Conservation (phyloP, 2,113 vertebrate species). For the Gobio gobio region DNA sequence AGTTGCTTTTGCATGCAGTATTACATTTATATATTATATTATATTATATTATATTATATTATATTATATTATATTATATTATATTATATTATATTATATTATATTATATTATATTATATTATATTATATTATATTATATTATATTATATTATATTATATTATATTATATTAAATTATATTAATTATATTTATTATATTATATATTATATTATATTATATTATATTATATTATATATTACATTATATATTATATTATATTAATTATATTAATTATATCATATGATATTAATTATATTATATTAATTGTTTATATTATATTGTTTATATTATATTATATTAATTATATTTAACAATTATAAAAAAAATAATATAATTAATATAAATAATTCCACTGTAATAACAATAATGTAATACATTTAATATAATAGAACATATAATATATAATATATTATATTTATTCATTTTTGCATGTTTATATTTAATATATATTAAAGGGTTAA, state of each 20-base stretch:
- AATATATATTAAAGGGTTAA: background rate
- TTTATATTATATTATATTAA: no score
- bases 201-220: background rate
- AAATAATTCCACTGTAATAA: no score
- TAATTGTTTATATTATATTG: no score
- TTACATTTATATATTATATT: background rate
- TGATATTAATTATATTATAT: no score
- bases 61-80: constrained; percentile 1
- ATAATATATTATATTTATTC: no score
- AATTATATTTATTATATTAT: background rate
- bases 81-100: background rate
- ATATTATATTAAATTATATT: background rate
- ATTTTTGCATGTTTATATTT: background rate
- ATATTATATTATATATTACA: background rate
- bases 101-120: background rate
- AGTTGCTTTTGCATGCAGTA: background rate
- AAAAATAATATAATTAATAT: no score
- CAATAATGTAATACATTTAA: no score
- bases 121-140: background rate
- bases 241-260: no score
- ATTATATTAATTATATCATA: no score
- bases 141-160: background rate
- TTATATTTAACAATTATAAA: no score
- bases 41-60: background rate
- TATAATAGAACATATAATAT: no score